Evolutionary conservation across 2,888 invertebrate species (phyloP).

Genomic region (Perizoma flavofasciatum): DNA sequence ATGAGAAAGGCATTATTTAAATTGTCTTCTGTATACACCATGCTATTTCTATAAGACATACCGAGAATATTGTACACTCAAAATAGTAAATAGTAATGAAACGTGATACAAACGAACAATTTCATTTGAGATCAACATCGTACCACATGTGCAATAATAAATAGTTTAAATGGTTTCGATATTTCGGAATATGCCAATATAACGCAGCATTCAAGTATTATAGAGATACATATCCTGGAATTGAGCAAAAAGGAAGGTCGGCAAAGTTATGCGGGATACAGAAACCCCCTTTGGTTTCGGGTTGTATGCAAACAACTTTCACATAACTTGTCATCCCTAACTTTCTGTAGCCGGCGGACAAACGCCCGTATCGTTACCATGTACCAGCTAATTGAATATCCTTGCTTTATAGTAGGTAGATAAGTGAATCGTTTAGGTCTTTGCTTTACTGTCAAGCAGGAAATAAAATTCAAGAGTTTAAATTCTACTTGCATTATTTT

Average conservation of each 20-base stretch:
- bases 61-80: no score
- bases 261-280: conserved; percentile 35
- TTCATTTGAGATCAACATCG: no score
- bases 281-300: conserved; percentile 42
- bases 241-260: conserved; percentile 22
- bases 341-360: conserved; percentile 44
- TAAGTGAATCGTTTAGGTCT: conserved; percentile 18
- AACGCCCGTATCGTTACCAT: conserved; percentile 45
- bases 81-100: no score
- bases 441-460: not conserved
- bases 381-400: conserved; percentile 57
- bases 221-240: not conserved
- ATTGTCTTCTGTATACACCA: no score
- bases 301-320: conserved; percentile 60
- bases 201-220: not conserved
- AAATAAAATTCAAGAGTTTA: no score
- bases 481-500: no score
- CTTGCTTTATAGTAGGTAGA: conserved; percentile 32
- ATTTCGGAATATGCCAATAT: not conserved
- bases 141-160: no score
- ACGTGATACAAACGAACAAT: no score
- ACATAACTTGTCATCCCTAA: conserved; percentile 45
- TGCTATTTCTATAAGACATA: no score
- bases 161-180: no score
- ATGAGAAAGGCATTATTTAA: no score